Evolutionary conservation across 1,140 invertebrate genomes (phyloP).

Genomic region (Maconellicoccus hirsutus): DNA sequence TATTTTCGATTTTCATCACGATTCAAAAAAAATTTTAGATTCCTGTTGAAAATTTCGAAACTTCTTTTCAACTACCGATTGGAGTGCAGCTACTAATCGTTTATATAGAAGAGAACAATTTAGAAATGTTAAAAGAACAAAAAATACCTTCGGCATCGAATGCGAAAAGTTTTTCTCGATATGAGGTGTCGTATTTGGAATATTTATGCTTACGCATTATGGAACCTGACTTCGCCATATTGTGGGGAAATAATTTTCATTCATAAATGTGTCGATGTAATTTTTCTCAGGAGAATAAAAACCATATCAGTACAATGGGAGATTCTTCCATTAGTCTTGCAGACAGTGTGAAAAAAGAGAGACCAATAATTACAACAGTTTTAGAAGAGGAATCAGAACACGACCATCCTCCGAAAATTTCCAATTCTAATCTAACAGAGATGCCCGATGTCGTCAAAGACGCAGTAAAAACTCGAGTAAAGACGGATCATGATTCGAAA

Average conservation of each 20-base stretch:
- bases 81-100: slow-evolving; percentile 67
- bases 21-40: slow-evolving; percentile 35
- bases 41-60: slow-evolving; percentile 52
- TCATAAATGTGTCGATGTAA: too few relatives aligned
- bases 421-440: not conserved
- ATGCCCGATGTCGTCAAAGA: slow-evolving; percentile 25
- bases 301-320: not conserved
- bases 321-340: not conserved
- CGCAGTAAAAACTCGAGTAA: not conserved
- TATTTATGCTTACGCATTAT: not conserved
- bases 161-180: not conserved
- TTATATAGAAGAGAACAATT: slow-evolving; percentile 45
- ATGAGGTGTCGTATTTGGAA: not conserved
- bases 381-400: not conserved
- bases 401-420: not conserved
- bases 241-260: too few relatives aligned
- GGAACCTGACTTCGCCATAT: not conserved
- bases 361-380: not conserved
- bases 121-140: not conserved
- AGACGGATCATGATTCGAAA: not conserved
- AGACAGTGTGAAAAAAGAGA: not conserved
- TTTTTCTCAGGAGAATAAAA: not conserved
- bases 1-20: not conserved
- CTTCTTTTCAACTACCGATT: slow-evolving; percentile 53
- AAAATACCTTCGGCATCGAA: not conserved